A percentile compares a stretch with the other conserved stretches of the same genome.
Conservation (phyloP, 2,888 invertebrate species). For the Chaetogeoica ovagalla region DNA sequence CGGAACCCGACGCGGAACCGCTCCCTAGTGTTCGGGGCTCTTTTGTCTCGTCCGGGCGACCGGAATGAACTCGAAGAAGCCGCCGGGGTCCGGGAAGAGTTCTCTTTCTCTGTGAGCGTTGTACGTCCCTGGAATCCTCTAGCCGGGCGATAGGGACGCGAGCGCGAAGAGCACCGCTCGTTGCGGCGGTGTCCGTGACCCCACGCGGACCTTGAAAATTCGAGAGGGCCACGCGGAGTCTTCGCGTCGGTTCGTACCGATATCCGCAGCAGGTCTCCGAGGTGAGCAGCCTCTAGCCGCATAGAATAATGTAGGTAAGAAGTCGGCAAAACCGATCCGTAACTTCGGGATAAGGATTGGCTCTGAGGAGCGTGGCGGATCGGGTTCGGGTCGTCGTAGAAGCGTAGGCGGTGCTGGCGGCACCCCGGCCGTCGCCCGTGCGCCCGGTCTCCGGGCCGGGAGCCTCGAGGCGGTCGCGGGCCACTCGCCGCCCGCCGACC, state of each 20-base stretch:
- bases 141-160: slow-evolving; percentile 58
- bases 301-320: slow-evolving; percentile 72
- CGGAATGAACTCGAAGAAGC: slow-evolving; percentile 65
- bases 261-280: slow-evolving; percentile 78
- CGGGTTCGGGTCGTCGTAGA: slow-evolving; percentile 62
- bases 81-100: slow-evolving; percentile 59
- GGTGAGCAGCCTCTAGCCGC: slow-evolving; percentile 70
- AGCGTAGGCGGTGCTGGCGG: slow-evolving; percentile 65
- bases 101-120: slow-evolving; percentile 57
- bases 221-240: slow-evolving; percentile 59
- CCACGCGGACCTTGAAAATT: slow-evolving; percentile 60
- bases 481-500: slow-evolving; percentile 59
- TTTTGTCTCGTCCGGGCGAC: slow-evolving; percentile 51
- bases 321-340: slow-evolving; percentile 71
- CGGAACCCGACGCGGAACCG: too few relatives aligned
- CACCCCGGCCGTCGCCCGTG: slow-evolving; percentile 68
- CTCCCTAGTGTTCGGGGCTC: too few relatives aligned
- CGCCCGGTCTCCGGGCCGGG: slow-evolving; percentile 64
- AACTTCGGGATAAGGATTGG: slow-evolving; percentile 74
- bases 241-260: slow-evolving; percentile 67
- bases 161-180: slow-evolving; percentile 61
- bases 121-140: slow-evolving; percentile 57
- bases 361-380: slow-evolving; percentile 70
- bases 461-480: slow-evolving; percentile 60
- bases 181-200: slow-evolving; percentile 61